Evolutionary conservation across 2,797 vertebrate species (phyloP), one percentile per base, ranked within the genome.

Genomic region (Chaunax sp.): DNA sequence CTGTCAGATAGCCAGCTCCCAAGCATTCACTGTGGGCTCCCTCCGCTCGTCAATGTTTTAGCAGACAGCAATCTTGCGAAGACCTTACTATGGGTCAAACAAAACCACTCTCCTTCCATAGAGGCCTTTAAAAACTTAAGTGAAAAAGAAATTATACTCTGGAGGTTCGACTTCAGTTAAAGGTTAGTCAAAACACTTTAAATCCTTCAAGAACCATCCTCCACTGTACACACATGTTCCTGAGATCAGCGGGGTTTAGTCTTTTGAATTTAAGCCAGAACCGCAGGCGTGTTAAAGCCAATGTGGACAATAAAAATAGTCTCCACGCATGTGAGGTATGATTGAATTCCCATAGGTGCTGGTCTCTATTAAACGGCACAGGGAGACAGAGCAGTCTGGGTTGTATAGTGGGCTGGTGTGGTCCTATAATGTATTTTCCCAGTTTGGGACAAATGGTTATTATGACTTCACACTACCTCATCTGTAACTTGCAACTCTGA

Each of bases 21-120:
- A 51, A 82, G 82, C 87, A 90, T 75, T 81, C 81, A 75, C 82
- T 41, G 65, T 33, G 54, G 72, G 77, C 82, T 89, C 90, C 87
- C 87, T 77, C 26, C 8, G 71, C 88, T 90, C 87, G 66, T 92
- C 86, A 91, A 90, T 91, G 90, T 90, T 92, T 92, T 77, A 92
- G 87, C 82, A 88, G 86, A 85, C 88, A 88, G 90, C 89, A 90
- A 89, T 90, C 88, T 89, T 62, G 78, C 25, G 78, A 71, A 57
- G 87, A 80, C 80, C 72, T 46, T 41, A 85, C 88, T 81, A 91
- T 82, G 82, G 90, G 89, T 92, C 90, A 89, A 89, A 89, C 83
- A 82, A 74, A 84, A 87, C 66, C 86, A 87, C 88, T 92, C 87
- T 88, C 87, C 88, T 86, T 80, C 81, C 71, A 63, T 64, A 76